These are phyloP conservation scores for Hexactinellida sp. DNA, from an alignment of 37 sponge, comb jelly and placozoan genomes.

Conservation along the genomic window DNA sequence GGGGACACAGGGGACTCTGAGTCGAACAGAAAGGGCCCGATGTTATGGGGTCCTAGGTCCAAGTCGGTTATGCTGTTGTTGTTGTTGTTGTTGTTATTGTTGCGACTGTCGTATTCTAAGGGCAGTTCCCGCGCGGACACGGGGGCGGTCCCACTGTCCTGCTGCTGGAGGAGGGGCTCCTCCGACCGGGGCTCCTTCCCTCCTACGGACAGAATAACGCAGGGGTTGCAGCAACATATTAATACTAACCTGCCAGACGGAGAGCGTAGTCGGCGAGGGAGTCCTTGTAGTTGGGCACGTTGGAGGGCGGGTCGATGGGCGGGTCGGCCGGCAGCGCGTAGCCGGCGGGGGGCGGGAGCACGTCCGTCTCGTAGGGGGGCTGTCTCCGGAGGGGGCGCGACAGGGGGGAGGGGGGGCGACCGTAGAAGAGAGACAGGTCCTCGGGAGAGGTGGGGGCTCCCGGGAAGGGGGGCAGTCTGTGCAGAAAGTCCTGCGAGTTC, in stretches of 20 bases:
- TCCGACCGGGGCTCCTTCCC: background rate
- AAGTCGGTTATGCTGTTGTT: background rate
- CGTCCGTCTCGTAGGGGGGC: background rate
- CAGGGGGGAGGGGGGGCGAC: background rate
- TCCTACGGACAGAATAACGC: too few species aligned
- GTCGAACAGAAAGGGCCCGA: background rate
- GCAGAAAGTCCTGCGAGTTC: background rate
- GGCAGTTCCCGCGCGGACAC: background rate
- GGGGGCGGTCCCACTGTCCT: background rate
- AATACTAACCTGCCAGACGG: background rate
- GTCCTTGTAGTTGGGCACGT: background rate
- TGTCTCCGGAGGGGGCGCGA: background rate
- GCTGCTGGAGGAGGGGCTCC: background rate
- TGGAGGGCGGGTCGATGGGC: background rate
- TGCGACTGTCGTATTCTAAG: background rate
- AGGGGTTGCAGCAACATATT: too few species aligned
- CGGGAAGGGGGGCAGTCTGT: background rate
- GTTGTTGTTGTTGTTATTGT: constrained; percentile 4
- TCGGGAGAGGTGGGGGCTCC: background rate
- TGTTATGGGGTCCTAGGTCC: background rate
- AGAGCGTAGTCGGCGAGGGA: background rate
- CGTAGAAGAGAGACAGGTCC: background rate
- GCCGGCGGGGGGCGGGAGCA: background rate
- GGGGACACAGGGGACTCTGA: background rate
- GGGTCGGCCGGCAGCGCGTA: background rate